Evolutionary conservation across 2,888 invertebrate species (phyloP).

Genomic region (Dichetophora obliterata): DNA sequence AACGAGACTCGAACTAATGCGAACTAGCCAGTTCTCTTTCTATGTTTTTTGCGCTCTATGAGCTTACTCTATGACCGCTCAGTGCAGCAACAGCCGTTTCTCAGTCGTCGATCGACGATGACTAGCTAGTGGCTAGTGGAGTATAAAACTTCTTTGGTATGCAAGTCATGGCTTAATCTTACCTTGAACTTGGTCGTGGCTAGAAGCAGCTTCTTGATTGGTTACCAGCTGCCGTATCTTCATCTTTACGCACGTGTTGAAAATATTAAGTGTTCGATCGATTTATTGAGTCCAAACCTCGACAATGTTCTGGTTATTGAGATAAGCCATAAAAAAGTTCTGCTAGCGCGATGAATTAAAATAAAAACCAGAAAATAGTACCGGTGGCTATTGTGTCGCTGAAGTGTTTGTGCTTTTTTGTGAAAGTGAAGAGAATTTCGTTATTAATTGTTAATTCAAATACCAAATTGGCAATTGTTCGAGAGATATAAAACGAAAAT

Average conservation of each 20-base stretch:
- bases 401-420: too few relatives aligned
- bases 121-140: conserved; percentile 39
- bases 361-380: background rate
- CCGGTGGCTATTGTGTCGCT: too few relatives aligned
- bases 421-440: too few relatives aligned
- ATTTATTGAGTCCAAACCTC: background rate
- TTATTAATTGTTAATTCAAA: background rate
- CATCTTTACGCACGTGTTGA: conserved; percentile 7
- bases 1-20: conserved; percentile 39
- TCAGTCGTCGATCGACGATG: background rate
- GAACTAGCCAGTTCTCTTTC: conserved; percentile 44
- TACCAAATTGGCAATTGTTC: background rate
- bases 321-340: too few relatives aligned
- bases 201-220: conserved; percentile 45
- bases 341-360: background rate
- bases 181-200: conserved; percentile 69
- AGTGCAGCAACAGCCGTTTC: background rate
- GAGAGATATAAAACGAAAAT: background rate
- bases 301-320: too few relatives aligned
- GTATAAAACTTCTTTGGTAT: conserved; percentile 70
- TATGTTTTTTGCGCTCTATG: conserved; percentile 52
- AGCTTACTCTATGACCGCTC: background rate
- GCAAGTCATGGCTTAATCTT: conserved; percentile 69
- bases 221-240: background rate
- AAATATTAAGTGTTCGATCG: background rate